Evolutionary conservation across 2,113 vertebrate species (phyloP), one percentile per base, ranked within the genome.

Genomic region (Salvelinus sp.): DNA sequence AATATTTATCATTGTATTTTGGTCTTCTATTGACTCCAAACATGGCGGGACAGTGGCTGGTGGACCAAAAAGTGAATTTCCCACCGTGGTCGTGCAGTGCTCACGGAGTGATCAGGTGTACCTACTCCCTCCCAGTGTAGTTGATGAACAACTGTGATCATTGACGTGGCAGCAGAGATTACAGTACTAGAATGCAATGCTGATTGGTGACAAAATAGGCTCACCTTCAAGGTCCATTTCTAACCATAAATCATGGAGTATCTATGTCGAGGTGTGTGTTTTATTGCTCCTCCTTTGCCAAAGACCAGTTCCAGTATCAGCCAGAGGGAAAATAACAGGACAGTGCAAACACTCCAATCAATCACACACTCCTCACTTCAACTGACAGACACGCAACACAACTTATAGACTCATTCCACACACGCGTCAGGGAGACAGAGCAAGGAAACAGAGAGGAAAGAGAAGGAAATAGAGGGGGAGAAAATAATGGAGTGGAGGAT

Each of bases 301-400:
- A 77, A 48, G 67, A 65, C 76, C 9, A 73, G 74, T n/a, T 27
- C 54, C 69, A 50, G 63, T 12, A 5, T 70, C 38, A 73, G 73
- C 79, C 67, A 68, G 4, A 54, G 7, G 63, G 76, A 81, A 81
- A 76, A 79, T 3, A 73, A 68, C 75, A 82, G 27, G 73, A 75
- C 67, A 69, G 23, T 72, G 44, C 75, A 73, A 71, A 79, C 68
- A 44, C 10, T 47, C 47, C 79, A 47, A 78, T 79, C 78, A 78
- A 63, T 76, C 6, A 74, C 63, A 50, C 13, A 62, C 62, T 78
- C 22, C 0, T 6, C 58, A 44, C 79, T 70, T 76, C 77, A 76
- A 79, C 57, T 76, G 4, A 74, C 63, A 33, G 33, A 60, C 62
- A 79, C 22, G 0, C 50, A 54, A 54, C 47, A 67, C 76, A 33